Base-by-base conservation (phyloP, 2,113 vertebrate genomes). In the Vulpes vulpes region DNA sequence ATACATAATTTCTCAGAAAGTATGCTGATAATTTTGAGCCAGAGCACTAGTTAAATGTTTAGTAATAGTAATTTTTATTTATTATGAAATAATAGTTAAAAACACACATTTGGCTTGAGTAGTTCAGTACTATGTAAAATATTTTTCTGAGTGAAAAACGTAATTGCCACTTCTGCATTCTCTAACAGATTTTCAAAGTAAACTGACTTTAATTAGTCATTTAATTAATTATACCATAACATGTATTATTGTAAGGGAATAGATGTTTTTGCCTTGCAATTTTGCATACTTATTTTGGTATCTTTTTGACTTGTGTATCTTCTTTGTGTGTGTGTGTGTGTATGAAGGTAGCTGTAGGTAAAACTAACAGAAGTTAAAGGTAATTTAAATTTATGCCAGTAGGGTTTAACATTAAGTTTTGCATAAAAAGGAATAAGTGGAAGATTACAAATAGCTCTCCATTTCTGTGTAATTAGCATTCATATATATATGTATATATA, bases 201-300 rank as follows among this genome's bases (percentile, higher is more conserved):
- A 95, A 96, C 69, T 91, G 15, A 67, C 49, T 95, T 90, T 97
- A 95, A 92, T 98, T 97, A 94, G 51, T 78, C 74, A 78, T 78
- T 51, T 78, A 27, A 78, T 51, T 79, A 97, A 96, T 96, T 92
- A 67, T 57, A 88, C 23, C 62, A 88, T 94, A 83, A 51, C 32
- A 49, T 89, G 19, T 62, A 14, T 78, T 73, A 25, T 90, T 90
- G 16, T 5, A 92, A 86, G 30, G 91, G 49, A 91, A 95, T 91
- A 60, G 55, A 64, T 9, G 15, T 80, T 91, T 92, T 93, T 96
- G 73, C 30, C 15, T 64, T 93, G 53, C 27, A 95, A 81, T 30
- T 94, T 89, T 82, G 53, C 20, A 74, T 32, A 55, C 11, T 89
- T 96, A 71, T 35, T 88, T 85, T 89, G 86, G 43, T 67, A 35